These are phyloP conservation scores for Celastrina argiolus DNA, from an alignment of 2,888 invertebrate species.

Conservation along the genomic window DNA sequence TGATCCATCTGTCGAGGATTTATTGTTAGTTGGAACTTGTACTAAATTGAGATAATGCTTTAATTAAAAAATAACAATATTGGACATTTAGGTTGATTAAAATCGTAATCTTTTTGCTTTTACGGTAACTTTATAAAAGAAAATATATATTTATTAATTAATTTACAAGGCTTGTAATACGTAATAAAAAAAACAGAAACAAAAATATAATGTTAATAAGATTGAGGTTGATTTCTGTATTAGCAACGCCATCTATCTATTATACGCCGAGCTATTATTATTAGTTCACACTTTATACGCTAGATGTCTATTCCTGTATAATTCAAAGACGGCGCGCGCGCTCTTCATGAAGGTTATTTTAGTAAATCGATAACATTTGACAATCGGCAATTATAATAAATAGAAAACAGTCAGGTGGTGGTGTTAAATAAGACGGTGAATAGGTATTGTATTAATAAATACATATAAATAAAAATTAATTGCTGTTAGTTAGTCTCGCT, in stretches of 20 bases:
- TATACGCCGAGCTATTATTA: conserved; percentile 25
- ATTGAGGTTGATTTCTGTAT: not conserved
- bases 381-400: no score
- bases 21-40: not conserved
- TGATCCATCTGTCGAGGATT: not conserved
- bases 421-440: no score
- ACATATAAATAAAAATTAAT: no score
- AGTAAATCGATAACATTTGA: not conserved
- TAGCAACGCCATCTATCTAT: conserved; percentile 49
- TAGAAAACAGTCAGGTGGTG: no score
- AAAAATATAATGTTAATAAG: not conserved
- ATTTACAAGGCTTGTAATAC: not conserved
- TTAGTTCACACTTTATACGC: conserved; percentile 40
- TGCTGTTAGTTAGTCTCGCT: no score
- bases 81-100: no score
- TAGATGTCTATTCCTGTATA: conserved; percentile 40
- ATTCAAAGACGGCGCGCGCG: conserved; percentile 20
- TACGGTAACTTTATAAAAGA: no score
- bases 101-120: no score
- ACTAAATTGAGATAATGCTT: no score
- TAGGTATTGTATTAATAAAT: no score
- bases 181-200: not conserved
- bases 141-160: not conserved
- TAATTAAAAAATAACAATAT: no score
- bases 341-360: not conserved